Conservation (phyloP, 2,797 vertebrate genomes). For the Galagoides demidoff region DNA sequence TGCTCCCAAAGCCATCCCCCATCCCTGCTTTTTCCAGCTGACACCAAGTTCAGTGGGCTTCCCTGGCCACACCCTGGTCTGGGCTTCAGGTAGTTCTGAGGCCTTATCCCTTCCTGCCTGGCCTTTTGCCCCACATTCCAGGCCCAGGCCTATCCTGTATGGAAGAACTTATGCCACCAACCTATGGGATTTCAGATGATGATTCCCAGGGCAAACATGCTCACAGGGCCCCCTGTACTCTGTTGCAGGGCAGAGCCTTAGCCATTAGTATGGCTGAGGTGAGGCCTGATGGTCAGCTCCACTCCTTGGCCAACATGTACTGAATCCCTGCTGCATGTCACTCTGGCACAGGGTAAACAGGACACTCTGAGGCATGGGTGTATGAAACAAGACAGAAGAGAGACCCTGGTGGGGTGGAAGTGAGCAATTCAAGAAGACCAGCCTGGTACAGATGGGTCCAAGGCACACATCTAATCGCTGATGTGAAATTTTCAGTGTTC, state of each 20-base stretch:
- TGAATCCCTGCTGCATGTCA: not conserved
- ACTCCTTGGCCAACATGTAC: not conserved
- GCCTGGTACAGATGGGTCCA: accelerated
- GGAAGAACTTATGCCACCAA: not conserved
- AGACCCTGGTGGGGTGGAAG: accelerated
- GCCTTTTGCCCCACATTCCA: not conserved
- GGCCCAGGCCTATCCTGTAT: not conserved
- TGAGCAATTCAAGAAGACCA: not conserved
- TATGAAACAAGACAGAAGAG: not conserved
- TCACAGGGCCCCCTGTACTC: accelerated
- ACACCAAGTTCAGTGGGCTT: not conserved
- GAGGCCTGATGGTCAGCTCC: not conserved
- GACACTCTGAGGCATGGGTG: not conserved
- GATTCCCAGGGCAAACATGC: not conserved
- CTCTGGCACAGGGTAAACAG: accelerated
- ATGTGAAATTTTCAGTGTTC: not conserved
- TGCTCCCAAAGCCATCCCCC: not conserved
- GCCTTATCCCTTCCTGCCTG: not conserved
- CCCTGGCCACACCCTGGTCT: not conserved
- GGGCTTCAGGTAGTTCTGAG: not conserved
- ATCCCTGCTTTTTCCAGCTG: not conserved
- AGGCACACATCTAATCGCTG: not conserved
- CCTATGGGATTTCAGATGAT: not conserved
- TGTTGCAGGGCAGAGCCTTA: not conserved
- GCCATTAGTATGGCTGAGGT: accelerated